phyloP scores from a whole-genome alignment of 2,113 vertebrate genomes.

The Tachysurus fulvidraco region DNA sequence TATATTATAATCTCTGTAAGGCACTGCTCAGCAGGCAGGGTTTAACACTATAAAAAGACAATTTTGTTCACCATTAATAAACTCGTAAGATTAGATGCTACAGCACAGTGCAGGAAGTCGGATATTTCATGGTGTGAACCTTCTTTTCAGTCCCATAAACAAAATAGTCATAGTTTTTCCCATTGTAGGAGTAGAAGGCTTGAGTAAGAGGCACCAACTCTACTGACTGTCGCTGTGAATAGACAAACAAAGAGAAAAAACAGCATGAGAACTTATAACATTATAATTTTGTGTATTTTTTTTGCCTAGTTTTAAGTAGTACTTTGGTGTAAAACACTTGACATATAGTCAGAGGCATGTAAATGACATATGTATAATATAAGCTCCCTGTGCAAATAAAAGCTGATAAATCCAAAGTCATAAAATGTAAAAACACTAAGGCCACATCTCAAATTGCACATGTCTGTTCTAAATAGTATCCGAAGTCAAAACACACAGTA shows the following conservation, averaged over 20 bases:
- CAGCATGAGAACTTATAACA: not conserved
- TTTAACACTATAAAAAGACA: not conserved
- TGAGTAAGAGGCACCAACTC: constrained; percentile 84
- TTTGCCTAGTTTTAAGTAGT: not conserved
- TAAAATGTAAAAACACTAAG: not conserved
- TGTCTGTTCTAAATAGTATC: not conserved
- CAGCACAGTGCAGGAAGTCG: constrained; percentile 64
- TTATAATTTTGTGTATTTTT: not conserved
- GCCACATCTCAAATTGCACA: not conserved
- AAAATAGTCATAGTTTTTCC: constrained; percentile 73
- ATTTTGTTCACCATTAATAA: not conserved
- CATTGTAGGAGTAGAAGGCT: constrained; percentile 72
- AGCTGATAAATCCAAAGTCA: not conserved
- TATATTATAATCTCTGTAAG: not conserved
- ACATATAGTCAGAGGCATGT: not conserved
- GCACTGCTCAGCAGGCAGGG: not conserved
- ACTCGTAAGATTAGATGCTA: constrained; percentile 34
- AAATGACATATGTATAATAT: not conserved
- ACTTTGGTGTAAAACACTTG: not conserved
- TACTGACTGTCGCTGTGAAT: constrained; percentile 78
- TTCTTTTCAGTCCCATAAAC: constrained; percentile 77
- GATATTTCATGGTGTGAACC: constrained; percentile 72
- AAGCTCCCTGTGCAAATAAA: not conserved
- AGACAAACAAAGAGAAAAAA: constrained; percentile 18
- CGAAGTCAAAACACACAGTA: not conserved